Evolutionary conservation across 2,797 vertebrate species (phyloP).

Genomic region (Podarcis lilfordi): DNA sequence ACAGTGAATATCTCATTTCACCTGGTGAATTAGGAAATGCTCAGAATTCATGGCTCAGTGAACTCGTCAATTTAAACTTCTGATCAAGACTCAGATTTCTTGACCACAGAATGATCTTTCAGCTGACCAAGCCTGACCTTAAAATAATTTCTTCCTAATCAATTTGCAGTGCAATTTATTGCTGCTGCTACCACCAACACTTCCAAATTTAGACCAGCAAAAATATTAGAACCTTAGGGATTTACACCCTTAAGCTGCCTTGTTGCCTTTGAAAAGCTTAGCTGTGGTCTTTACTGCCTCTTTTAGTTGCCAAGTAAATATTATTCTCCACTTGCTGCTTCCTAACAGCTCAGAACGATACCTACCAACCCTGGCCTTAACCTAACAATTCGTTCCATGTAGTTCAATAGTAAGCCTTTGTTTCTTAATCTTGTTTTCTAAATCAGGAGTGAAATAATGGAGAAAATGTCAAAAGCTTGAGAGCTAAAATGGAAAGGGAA

Average conservation of each 20-base stretch:
- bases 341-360: constrained; percentile 7
- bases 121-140: not conserved
- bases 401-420: not conserved
- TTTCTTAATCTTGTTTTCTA: constrained; percentile 23
- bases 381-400: not conserved
- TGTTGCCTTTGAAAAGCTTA: not conserved
- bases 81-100: not conserved
- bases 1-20: not conserved
- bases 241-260: not conserved
- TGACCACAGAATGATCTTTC: not conserved
- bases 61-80: not conserved
- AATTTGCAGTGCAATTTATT: not conserved
- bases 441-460: constrained; percentile 22
- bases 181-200: not conserved
- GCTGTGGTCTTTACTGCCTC: not conserved
- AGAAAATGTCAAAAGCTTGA: not conserved
- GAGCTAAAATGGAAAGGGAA: not conserved
- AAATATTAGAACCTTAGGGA: not conserved
- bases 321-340: constrained; percentile 10
- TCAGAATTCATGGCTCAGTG: not conserved
- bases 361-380: constrained; percentile 10
- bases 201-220: not conserved
- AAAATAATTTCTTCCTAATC: not conserved
- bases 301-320: constrained; percentile 19
- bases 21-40: not conserved